Evolutionary conservation across 2,888 invertebrate species (phyloP).

Genomic region (Diploptera punctata): DNA sequence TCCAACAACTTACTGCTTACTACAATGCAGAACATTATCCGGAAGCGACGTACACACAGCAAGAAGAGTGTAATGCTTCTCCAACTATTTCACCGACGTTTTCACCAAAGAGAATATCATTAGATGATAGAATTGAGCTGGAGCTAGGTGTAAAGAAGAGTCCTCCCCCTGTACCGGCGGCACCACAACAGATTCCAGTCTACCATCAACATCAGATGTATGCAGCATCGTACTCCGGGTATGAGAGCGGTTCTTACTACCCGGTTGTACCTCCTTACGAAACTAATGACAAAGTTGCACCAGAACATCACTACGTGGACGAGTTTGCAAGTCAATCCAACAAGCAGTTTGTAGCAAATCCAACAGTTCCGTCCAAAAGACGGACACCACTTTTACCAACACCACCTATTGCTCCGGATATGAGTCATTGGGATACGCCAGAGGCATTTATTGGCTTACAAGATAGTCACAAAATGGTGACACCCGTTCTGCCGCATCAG

Average conservation of each 20-base stretch:
- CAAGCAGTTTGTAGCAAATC: neutral
- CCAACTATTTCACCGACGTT: conserved; percentile 33
- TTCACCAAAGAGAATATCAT: conserved; percentile 64
- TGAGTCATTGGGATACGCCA: conserved; percentile 38
- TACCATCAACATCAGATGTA: conserved; percentile 40
- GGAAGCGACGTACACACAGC: neutral
- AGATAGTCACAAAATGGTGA: conserved; percentile 8
- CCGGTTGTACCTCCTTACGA: conserved; percentile 14
- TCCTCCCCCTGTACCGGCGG: conserved; percentile 44
- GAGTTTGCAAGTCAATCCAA: conserved; percentile 1
- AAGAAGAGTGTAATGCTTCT: conserved; percentile 19
- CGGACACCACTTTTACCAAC: conserved; percentile 30
- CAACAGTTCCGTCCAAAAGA: neutral
- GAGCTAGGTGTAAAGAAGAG: conserved; percentile 63
- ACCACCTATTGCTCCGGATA: conserved; percentile 24
- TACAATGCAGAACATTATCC: conserved; percentile 15
- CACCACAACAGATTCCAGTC: conserved; percentile 40
- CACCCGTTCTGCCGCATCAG: neutral
- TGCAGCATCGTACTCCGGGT: neutral
- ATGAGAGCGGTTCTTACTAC: conserved; percentile 14
- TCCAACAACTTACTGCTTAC: neutral
- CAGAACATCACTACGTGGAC: conserved; percentile 15
- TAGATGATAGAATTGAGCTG: conserved; percentile 66
- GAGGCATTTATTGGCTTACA: conserved; percentile 38
- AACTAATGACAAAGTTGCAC: neutral